Evolutionary conservation across 2,888 invertebrate genomes (phyloP), one percentile per base, ranked within the genome.

Genomic region (Lissocephala sabroskyi): DNA sequence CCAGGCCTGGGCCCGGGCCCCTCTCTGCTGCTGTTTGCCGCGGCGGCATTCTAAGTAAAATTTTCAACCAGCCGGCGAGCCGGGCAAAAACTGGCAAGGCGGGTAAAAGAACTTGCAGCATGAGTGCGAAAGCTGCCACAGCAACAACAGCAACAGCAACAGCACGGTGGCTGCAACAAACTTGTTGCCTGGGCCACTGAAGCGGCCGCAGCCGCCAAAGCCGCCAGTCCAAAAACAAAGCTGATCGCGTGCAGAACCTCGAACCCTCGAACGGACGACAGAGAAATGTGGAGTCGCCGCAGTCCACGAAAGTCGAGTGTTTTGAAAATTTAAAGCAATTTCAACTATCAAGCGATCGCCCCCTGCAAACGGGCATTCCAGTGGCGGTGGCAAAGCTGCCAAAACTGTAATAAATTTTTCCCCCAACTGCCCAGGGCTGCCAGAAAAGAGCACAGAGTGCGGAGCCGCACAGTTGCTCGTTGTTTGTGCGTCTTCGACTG

Each of bases 321-420:
- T n/a, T n/a, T n/a, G n/a, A n/a, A n/a, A n/a, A n/a, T n/a, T n/a
- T n/a, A n/a, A n/a, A n/a, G n/a, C n/a, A n/a, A n/a, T n/a, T n/a
- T n/a, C n/a, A n/a, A n/a, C n/a, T n/a, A n/a, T n/a, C n/a, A n/a
- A n/a, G n/a, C n/a, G n/a, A n/a, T n/a, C n/a, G n/a, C n/a, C n/a
- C n/a, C n/a, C n/a, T n/a, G n/a, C n/a, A n/a, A n/a, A n/a, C n/a
- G 23, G 3, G 7, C 23, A 23, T 23, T 23, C 7, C 7, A 3
- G 3, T 49, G 36, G 45, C 52, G 45, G 59, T 56, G 51, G 73
- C 52, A 49, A 58, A 65, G 65, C 78, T 78, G 79, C 75, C 79
- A 80, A 79, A 79, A 78, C 63, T 63, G 64, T 63, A 73, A 79
- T 79, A 80, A 79, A 79, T 79, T 79, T 79, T 60, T 2, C 45